phyloP scores from a whole-genome alignment of 2,888 invertebrate species.

The Protodeltote pygarga region DNA sequence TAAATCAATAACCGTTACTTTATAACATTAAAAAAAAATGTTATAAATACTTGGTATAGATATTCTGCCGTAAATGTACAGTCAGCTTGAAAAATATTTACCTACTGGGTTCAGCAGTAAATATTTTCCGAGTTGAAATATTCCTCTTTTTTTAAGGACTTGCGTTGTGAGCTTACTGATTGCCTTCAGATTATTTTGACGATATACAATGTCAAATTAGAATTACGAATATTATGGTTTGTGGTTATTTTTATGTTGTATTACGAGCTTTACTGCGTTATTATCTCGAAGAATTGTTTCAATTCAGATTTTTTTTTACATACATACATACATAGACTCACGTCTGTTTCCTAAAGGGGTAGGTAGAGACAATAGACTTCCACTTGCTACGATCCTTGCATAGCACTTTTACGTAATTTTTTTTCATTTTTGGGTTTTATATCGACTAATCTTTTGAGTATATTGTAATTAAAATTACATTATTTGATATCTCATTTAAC shows the following conservation, averaged over 20 bases:
- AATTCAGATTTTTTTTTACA: slow-evolving; percentile 3
- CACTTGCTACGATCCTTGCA: too few relatives aligned
- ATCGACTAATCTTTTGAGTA: too few relatives aligned
- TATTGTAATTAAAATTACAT: too few relatives aligned
- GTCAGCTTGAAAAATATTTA: slow-evolving; percentile 32
- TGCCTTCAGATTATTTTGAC: slow-evolving; percentile 53
- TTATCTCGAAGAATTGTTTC: slow-evolving; percentile 8
- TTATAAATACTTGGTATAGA: slow-evolving; percentile 4
- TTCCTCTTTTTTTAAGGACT: slow-evolving; percentile 50
- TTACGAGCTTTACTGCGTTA: slow-evolving; percentile 16
- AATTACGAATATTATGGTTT: slow-evolving; percentile 37
- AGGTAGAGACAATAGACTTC: too few relatives aligned
- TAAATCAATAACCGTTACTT: too few relatives aligned
- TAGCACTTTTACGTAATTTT: too few relatives aligned
- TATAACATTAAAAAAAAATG: too few relatives aligned
- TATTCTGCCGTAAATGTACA: slow-evolving; percentile 38
- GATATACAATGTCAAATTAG: slow-evolving; percentile 55
- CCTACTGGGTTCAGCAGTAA: slow-evolving; percentile 17
- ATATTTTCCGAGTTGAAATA: slow-evolving; percentile 14
- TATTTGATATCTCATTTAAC: too few relatives aligned
- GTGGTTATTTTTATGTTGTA: slow-evolving; percentile 21
- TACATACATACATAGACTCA: too few relatives aligned
- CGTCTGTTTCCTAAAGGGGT: too few relatives aligned
- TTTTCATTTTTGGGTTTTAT: too few relatives aligned
- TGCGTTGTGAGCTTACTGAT: slow-evolving; percentile 60